A percentile compares a stretch with the other conserved stretches of the same genome.
Conservation (phyloP, 2,888 invertebrate species). For the Polymixis lichenea region DNA sequence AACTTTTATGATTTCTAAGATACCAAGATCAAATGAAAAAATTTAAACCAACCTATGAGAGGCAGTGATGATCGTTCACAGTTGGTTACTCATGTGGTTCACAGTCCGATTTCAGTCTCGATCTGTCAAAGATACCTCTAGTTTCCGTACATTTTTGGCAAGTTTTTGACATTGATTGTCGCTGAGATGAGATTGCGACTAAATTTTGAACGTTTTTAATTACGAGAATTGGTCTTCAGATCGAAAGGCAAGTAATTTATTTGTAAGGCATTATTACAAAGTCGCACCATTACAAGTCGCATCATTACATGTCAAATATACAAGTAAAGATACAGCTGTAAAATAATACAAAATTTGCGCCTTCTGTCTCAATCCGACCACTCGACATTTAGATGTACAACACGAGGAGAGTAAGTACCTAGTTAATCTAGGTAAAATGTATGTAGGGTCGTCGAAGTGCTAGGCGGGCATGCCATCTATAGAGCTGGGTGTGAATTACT, state of each 20-base stretch:
- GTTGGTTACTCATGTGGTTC: too few species aligned
- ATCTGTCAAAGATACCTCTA: too few species aligned
- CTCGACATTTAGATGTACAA: background rate
- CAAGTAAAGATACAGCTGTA: background rate
- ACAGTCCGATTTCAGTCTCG: too few species aligned
- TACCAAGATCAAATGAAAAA: background rate
- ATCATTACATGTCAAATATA: background rate
- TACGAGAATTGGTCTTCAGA: too few species aligned
- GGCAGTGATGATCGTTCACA: too few species aligned
- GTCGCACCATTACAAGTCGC: too few species aligned
- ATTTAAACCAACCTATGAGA: background rate
- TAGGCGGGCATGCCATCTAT: slow-evolving; percentile 9
- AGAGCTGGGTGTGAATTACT: slow-evolving; percentile 16
- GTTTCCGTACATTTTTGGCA: too few species aligned
- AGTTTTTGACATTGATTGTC: too few species aligned
- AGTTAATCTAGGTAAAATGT: background rate
- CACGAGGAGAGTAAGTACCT: background rate
- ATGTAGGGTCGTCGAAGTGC: background rate
- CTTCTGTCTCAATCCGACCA: background rate
- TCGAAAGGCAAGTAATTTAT: background rate
- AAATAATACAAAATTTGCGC: background rate
- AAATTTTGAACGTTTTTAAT: too few species aligned
- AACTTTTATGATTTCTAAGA: background rate
- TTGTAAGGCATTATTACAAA: too few species aligned
- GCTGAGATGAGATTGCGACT: too few species aligned